Base-by-base conservation (phyloP, 2,888 invertebrate species). In the Pegoplata infirma region DNA sequence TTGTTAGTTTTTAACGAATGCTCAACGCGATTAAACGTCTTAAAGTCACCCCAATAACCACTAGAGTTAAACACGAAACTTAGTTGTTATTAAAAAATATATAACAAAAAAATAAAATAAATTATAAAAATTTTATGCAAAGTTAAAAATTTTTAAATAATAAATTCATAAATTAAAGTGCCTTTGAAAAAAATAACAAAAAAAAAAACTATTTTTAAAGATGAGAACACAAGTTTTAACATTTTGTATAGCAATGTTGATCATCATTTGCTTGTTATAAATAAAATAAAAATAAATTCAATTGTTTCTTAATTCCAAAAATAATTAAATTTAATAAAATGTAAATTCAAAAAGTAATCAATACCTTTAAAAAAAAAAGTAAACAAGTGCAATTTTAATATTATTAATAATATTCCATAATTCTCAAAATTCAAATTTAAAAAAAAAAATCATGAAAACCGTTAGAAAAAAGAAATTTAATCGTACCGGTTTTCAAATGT, bases 201-300 rank as follows among this genome's bases (percentile, higher is more conserved):
- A 46, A 46, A 5, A 21, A 21, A n/a, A 40, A 40, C 19, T 40
- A 14, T 19, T 58, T n/a, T 21, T 10, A 36, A 80, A 79, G 80
- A 87, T 88, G 88, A 83, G 86, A 82, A 82, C 68, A 32, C 88
- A 87, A 84, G 84, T 86, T 51, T 58, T 85, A 61, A 81, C 82
- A 76, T 88, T 87, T 81, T 87, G 87, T 77, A 75, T 87, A 73
- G 82, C 83, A 46, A 85, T 88, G 73, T 81, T 88, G 81, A 76
- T 87, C 53, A 84, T 88, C 81, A 82, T 85, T 77, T 84, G 82
- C 64, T 81, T 86, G 44, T 76, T 86, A 75, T 85, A 86, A 82
- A 56, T 32, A 3, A 47, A 61, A n/a, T 53, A 53, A 47, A 76
- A 8, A 36, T 10, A 63, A 63, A 47, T 40, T 56, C 12, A 63